Evolutionary conservation across 2,888 invertebrate genomes (phyloP), one percentile per base, ranked within the genome.

Genomic region (Panopea generosa): DNA sequence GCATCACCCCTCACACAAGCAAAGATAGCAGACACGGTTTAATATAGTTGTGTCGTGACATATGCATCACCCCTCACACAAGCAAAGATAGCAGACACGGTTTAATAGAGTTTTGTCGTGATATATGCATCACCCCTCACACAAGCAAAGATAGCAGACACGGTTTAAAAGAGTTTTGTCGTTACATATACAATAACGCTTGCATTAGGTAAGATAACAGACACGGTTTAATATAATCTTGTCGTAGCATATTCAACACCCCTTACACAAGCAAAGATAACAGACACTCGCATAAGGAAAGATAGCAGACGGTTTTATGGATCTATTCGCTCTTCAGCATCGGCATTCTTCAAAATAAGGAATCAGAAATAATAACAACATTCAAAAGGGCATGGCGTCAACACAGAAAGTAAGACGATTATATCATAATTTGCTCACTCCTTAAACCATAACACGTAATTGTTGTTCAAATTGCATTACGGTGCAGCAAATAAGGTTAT

Each of bases 101-200:
- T 40, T 40, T 40, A 11, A 40, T 40, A 40, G 40, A 40, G 40
- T 40, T 16, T 40, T 7, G 7, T 40, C 40, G 40, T 40, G 40
- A 40, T 16, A 40, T 40, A 40, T 40, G 40, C 40, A 40, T 11
- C 40, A 40, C 40, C 40, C 40, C 40, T 40, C 40, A 40, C 40
- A 40, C 40, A 40, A 40, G 40, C 40, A 40, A 40, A 40, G 40
- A 40, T 40, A 40, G 40, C 40, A 40, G 40, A 40, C 40, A 40
- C 40, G 40, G 40, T 40, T 40, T 40, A 40, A 40, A 11, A 40
- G 40, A 40, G 40, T 40, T 40, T 40, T 40, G 40, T 40, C 40
- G 40, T 40, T 11, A 40, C 40, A 40, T 40, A 40, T 40, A 40
- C 40, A 40, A 40, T 40, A 40, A 40, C 40, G 16, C 40, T 40